Percentiles rank a stretch among this genome's conserved stretches.
Conservation (phyloP, 2,888 invertebrate species). For the Heliothis peltigera region DNA sequence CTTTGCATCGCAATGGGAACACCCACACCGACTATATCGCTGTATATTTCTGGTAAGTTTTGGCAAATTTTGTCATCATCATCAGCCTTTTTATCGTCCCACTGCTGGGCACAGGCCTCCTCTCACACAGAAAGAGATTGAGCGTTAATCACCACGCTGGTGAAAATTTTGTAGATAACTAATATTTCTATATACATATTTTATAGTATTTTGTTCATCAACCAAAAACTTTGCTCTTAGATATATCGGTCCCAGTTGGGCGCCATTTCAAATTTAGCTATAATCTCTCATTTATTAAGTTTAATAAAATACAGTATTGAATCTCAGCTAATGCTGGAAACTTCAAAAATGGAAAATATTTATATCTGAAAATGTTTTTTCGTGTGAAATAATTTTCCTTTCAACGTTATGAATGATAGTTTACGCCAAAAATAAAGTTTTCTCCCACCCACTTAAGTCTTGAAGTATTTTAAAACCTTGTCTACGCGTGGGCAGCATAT, state of each 20-base stretch:
- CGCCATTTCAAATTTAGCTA: background rate
- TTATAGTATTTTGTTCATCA: no score
- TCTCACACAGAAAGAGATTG: no score
- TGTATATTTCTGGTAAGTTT: conserved; percentile 93
- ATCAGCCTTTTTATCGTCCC: no score
- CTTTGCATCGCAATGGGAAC: conserved; percentile 96
- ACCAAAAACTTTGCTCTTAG: background rate
- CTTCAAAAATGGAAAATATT: no score
- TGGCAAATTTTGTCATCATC: no score
- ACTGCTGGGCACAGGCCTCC: no score
- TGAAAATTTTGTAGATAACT: no score
- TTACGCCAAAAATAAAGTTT: background rate
- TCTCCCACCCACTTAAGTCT: background rate
- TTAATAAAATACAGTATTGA: no score
- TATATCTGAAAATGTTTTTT: background rate
- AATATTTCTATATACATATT: no score
- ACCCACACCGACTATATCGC: conserved; percentile 95
- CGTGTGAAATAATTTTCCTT: background rate
- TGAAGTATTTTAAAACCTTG: background rate
- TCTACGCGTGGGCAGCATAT: background rate
- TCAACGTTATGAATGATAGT: background rate
- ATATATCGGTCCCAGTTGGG: background rate
- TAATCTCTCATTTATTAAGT: background rate
- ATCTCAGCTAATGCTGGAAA: no score
- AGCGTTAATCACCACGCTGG: no score